Evolutionary conservation across 2,113 vertebrate genomes (phyloP).

Genomic region (Pterocles gutturalis): DNA sequence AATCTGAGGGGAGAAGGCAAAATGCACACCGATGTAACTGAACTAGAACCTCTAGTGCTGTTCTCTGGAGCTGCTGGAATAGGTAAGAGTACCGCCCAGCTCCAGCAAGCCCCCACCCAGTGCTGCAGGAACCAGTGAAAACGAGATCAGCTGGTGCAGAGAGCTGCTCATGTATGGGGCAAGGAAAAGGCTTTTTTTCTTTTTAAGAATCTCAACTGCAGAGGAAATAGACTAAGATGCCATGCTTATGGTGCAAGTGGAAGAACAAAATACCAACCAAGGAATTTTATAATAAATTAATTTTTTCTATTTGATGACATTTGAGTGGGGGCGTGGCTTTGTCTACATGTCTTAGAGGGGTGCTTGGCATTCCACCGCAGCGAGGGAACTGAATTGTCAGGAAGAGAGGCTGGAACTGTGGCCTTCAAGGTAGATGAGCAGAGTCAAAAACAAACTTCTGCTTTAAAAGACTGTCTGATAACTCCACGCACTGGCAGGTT

Average conservation of each 20-base stretch:
- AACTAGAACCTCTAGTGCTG: background rate
- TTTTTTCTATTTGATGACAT: background rate
- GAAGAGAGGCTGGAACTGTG: background rate
- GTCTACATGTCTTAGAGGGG: background rate
- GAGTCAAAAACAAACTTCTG: background rate
- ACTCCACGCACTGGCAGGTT: background rate
- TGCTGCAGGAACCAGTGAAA: background rate
- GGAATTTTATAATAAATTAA: background rate
- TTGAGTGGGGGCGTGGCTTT: background rate
- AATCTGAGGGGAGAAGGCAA: background rate
- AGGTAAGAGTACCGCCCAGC: background rate
- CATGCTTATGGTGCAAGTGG: background rate
- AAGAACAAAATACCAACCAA: background rate
- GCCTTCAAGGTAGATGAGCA: background rate
- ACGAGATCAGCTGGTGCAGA: background rate
- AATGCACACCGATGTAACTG: rapidly evolving
- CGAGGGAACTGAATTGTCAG: background rate
- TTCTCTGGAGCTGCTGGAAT: background rate
- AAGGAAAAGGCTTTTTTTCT: background rate
- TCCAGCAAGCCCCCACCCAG: background rate
- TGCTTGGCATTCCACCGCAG: background rate
- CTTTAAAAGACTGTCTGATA: background rate
- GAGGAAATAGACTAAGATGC: background rate
- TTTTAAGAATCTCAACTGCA: background rate
- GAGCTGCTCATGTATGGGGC: background rate